A percentile compares a stretch with the other conserved stretches of the same genome.
Evolutionary conservation across 30 jellyfish, hydroid and myxozoan genomes (phyloP).

Genomic region (Hydra vulgaris): DNA sequence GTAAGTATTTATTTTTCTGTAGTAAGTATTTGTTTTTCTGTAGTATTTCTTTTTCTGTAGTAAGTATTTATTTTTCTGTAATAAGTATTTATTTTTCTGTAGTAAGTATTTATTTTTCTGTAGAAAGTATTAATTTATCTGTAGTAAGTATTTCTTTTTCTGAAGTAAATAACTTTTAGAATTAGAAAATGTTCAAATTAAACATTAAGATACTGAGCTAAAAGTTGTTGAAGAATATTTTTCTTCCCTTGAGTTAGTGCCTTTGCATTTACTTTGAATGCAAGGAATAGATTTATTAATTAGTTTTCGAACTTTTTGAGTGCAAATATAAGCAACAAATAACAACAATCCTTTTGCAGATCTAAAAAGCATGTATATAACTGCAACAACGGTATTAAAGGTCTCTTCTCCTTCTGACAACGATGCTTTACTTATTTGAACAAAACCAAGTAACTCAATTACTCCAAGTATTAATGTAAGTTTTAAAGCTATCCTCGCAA

Average conservation of each 20-base stretch:
- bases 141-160: too few species aligned
- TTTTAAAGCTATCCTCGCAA: conserved; percentile 27
- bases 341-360: neutral
- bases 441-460: conserved; percentile 22
- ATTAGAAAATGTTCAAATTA: too few species aligned
- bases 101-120: too few species aligned
- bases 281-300: too few species aligned
- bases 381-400: neutral
- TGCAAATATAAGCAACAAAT: neutral
- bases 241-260: neutral
- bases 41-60: too few species aligned
- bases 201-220: neutral
- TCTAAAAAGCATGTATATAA: neutral
- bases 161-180: too few species aligned
- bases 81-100: too few species aligned
- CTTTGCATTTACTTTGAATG: too few species aligned
- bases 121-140: too few species aligned
- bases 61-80: too few species aligned
- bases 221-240: neutral
- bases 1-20: too few species aligned
- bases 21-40: too few species aligned
- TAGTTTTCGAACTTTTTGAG: neutral
- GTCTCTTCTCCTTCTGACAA: neutral
- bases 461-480: conserved; percentile 11
- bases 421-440: conserved; percentile 3